Evolutionary conservation across 2,113 vertebrate genomes (phyloP).

Genomic region (Oceanodroma tethys): DNA sequence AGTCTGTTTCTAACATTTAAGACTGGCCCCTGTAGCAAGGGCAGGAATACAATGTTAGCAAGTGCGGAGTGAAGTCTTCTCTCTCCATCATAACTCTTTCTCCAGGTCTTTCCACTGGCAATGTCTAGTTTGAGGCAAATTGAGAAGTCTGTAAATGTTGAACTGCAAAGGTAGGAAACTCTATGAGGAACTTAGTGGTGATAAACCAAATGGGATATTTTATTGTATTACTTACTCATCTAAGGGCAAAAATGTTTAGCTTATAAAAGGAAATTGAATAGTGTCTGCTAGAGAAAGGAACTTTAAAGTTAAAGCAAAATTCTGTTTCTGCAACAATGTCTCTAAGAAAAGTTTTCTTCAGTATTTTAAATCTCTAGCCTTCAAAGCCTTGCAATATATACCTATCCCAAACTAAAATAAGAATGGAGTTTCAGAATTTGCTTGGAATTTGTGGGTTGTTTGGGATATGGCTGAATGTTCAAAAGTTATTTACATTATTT

Average conservation of each 20-base stretch:
- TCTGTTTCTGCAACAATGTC: neutral
- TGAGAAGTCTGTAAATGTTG: neutral
- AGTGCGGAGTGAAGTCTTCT: neutral
- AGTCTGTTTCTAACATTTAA: neutral
- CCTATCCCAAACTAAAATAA: neutral
- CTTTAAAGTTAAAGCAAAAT: neutral
- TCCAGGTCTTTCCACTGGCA: neutral
- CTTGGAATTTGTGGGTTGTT: neutral
- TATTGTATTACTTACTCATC: neutral
- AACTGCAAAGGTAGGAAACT: neutral
- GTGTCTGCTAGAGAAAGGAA: neutral
- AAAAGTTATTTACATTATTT: neutral
- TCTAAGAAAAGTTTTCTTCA: neutral
- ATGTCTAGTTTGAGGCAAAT: neutral
- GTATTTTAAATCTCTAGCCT: neutral
- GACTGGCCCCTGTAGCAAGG: neutral
- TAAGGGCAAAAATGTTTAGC: neutral
- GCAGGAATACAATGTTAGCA: neutral
- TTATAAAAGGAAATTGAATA: neutral
- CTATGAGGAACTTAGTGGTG: neutral
- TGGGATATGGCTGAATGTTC: neutral
- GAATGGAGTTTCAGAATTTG: neutral
- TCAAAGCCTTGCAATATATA: neutral
- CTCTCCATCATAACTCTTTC: neutral
- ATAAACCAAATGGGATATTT: neutral